A percentile compares a stretch with the other conserved stretches of the same genome.
Evolutionary conservation across 2,797 vertebrate genomes (phyloP).

Genomic region (Artibeus lituratus): DNA sequence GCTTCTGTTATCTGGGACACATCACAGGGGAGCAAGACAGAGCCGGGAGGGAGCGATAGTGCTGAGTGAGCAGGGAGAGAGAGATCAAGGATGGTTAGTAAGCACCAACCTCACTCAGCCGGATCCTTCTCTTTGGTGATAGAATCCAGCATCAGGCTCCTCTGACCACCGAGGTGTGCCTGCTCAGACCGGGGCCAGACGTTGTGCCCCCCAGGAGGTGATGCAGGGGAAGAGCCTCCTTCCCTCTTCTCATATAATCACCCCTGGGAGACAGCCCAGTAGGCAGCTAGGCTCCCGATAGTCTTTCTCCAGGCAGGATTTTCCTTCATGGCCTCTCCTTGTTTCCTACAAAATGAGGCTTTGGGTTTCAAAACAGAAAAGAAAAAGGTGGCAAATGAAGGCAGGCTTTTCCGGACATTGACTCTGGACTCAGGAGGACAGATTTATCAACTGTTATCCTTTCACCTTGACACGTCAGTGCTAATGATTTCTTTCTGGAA

Average conservation of each 20-base stretch:
- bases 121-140: neutral
- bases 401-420: neutral
- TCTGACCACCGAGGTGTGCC: neutral
- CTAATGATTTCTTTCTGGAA: neutral
- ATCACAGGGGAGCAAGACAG: neutral
- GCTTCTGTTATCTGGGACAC: neutral
- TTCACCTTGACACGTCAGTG: neutral
- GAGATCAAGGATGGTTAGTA: neutral
- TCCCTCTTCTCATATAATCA: neutral
- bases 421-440: neutral
- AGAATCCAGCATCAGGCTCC: neutral
- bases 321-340: neutral
- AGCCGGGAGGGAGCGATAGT: neutral
- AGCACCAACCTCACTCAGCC: neutral
- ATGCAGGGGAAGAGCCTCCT: neutral
- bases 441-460: neutral
- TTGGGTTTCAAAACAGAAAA: neutral
- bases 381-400: neutral
- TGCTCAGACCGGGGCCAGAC: neutral
- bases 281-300: neutral
- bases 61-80: neutral
- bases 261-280: neutral
- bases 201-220: fast-evolving
- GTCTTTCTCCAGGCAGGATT: neutral
- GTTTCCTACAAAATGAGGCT: neutral